Evolutionary conservation across 2,797 vertebrate species (phyloP).

Genomic region (Etheostoma perlongum): DNA sequence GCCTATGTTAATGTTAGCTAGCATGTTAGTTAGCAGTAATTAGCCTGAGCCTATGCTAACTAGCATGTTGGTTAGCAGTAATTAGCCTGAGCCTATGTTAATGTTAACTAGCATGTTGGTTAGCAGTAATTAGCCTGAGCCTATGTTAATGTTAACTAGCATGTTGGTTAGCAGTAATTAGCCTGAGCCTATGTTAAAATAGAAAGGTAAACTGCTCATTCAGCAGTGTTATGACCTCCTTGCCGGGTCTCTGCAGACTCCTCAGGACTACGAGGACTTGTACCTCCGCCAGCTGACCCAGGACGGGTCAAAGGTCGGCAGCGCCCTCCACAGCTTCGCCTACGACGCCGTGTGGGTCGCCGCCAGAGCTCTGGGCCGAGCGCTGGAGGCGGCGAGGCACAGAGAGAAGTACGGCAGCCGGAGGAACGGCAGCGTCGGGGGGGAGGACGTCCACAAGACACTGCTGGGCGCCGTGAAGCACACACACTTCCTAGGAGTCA

Average conservation of each 20-base stretch:
- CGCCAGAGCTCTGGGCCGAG: constrained; percentile 86
- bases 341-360: constrained; percentile 94
- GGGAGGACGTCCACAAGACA: constrained; percentile 84
- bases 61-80: no score
- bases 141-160: no score
- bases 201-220: no score
- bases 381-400: constrained; percentile 86
- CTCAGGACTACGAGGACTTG: constrained; percentile 89
- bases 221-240: no score
- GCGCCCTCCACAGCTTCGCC: constrained; percentile 90
- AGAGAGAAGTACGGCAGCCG: constrained; percentile 83
- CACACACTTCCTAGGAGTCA: constrained; percentile 91
- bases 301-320: constrained; percentile 82
- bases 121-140: no score
- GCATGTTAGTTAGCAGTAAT: no score
- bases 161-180: no score
- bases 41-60: no score
- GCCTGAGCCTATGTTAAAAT: no score
- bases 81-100: no score
- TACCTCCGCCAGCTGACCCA: constrained; percentile 83
- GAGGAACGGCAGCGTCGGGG: constrained; percentile 86
- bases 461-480: constrained; percentile 91
- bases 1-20: no score
- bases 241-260: constrained; percentile 81
- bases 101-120: no score